Evolutionary conservation across 2,113 vertebrate species (phyloP).

Genomic region (Gasterosteus nipponicus): DNA sequence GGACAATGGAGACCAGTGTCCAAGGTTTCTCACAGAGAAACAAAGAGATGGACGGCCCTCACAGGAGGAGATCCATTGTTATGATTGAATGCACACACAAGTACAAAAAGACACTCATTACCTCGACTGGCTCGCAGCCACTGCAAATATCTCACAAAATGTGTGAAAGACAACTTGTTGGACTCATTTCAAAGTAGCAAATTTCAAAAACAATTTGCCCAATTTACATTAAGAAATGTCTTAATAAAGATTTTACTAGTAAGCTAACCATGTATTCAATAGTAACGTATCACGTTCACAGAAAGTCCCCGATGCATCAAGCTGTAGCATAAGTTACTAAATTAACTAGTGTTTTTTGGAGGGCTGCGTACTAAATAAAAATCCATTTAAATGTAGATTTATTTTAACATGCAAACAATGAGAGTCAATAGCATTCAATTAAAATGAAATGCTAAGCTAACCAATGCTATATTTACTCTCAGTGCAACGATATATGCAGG

Average conservation of each 20-base stretch:
- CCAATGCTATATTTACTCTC: not conserved
- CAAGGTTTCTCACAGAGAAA: not conserved
- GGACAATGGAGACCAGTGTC: slow-evolving; percentile 56
- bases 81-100: not conserved
- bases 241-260: not conserved
- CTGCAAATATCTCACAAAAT: not conserved
- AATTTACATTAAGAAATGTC: not conserved
- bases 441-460: not conserved
- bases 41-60: slow-evolving; percentile 5
- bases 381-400: not conserved
- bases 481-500: not conserved
- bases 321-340: not conserved
- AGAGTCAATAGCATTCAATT: not conserved
- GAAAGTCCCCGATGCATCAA: not conserved
- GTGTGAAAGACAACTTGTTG: not conserved
- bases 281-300: not conserved
- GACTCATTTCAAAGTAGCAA: not conserved
- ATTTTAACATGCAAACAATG: not conserved
- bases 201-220: not conserved
- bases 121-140: not conserved
- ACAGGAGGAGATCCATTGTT: not conserved
- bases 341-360: not conserved
- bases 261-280: not conserved
- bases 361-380: not conserved
- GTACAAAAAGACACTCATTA: not conserved